Percentiles rank a stretch among this genome's conserved stretches.
Evolutionary conservation across 2,797 vertebrate species (phyloP).

Genomic region (Peromyscus nudipes): DNA sequence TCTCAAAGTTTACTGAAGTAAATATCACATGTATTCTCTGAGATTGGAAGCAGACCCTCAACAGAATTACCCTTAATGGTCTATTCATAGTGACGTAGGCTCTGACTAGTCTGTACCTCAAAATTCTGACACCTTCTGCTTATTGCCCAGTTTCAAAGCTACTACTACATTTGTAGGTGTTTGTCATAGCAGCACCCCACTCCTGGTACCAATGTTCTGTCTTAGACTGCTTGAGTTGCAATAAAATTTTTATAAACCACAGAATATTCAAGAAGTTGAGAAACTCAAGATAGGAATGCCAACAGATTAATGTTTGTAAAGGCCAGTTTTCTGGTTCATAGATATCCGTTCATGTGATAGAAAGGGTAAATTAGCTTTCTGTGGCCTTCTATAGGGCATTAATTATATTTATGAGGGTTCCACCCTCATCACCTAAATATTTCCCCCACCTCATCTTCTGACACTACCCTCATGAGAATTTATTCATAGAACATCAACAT

Average conservation of each 20-base stretch:
- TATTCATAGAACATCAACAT: neutral
- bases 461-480: neutral
- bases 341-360: neutral
- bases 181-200: neutral
- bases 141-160: neutral
- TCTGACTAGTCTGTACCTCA: neutral
- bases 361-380: neutral
- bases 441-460: neutral
- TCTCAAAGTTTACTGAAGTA: neutral
- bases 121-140: neutral
- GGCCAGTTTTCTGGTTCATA: neutral
- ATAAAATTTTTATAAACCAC: neutral
- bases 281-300: neutral
- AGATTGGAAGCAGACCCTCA: neutral
- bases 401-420: neutral
- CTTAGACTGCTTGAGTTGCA: neutral
- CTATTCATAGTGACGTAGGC: neutral
- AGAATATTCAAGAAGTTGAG: neutral
- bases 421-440: neutral
- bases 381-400: neutral
- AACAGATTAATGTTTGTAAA: neutral
- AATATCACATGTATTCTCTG: neutral
- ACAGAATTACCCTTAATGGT: neutral
- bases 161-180: neutral
- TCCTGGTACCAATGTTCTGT: neutral